Percentiles rank a stretch among this genome's conserved stretches.
Evolutionary conservation across 2,797 vertebrate genomes (phyloP).

Genomic region (Pterois miles): DNA sequence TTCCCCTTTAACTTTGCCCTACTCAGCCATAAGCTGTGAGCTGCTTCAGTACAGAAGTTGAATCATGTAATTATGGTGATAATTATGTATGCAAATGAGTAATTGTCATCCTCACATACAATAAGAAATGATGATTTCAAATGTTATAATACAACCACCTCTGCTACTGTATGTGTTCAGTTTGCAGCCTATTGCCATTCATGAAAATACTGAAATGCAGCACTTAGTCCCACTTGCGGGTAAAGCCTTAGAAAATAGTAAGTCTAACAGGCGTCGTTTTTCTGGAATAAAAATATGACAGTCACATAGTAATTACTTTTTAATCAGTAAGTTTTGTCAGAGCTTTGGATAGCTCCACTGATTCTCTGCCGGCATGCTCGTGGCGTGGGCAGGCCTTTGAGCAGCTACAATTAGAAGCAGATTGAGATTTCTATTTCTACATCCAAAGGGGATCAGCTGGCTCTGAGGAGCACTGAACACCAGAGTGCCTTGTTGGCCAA

Average conservation of each 20-base stretch:
- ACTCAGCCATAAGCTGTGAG: not conserved
- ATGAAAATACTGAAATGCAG: not conserved
- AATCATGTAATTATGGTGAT: not conserved
- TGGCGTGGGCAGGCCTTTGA: slow-evolving; percentile 50
- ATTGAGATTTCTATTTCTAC: slow-evolving; percentile 72
- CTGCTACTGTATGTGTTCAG: not conserved
- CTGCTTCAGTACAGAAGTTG: not conserved
- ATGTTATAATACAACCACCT: not conserved
- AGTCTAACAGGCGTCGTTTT: not conserved
- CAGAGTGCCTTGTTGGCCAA: slow-evolving; percentile 55
- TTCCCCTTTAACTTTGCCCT: no score
- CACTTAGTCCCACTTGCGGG: not conserved
- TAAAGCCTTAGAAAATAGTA: not conserved
- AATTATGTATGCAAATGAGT: not conserved
- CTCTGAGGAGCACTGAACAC: slow-evolving; percentile 55
- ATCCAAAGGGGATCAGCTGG: slow-evolving; percentile 64
- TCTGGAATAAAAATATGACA: slow-evolving; percentile 17
- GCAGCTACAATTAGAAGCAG: slow-evolving; percentile 68
- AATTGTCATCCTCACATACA: not conserved
- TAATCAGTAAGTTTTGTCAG: slow-evolving; percentile 43
- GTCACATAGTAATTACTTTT: slow-evolving; percentile 53
- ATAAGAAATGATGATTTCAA: not conserved
- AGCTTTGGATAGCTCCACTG: slow-evolving; percentile 30
- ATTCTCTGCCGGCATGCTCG: slow-evolving; percentile 44
- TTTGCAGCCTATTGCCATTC: not conserved